These are phyloP conservation scores for Drosophila prostipennis DNA, from an alignment of 2,888 invertebrate genomes.

Conservation along the genomic window DNA sequence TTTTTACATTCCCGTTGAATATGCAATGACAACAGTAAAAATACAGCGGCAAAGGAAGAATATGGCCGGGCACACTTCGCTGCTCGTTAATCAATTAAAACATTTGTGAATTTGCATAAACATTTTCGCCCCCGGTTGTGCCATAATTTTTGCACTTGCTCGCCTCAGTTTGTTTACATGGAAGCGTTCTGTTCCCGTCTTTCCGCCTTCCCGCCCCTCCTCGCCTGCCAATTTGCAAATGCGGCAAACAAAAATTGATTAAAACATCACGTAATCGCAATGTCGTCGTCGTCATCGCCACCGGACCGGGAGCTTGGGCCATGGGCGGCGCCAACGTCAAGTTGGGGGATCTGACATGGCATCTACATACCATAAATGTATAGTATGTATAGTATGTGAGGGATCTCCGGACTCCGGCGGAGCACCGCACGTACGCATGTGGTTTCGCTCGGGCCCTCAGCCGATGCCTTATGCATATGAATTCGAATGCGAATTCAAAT, in stretches of 20 bases:
- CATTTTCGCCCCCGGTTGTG: slow-evolving; percentile 43
- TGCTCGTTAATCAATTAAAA: slow-evolving; percentile 67
- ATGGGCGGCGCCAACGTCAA: slow-evolving; percentile 56
- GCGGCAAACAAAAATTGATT: slow-evolving; percentile 69
- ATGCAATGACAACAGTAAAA: slow-evolving; percentile 17
- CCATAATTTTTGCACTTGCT: slow-evolving; percentile 61
- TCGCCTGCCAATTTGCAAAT: slow-evolving; percentile 47
- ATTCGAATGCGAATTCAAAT: slow-evolving; percentile 62
- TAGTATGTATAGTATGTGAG: background rate
- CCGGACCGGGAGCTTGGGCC: slow-evolving; percentile 26
- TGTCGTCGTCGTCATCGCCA: slow-evolving; percentile 30
- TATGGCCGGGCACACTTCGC: slow-evolving; percentile 53
- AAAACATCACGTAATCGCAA: slow-evolving; percentile 73
- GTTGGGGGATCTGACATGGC: slow-evolving; percentile 22
- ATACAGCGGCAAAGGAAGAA: slow-evolving; percentile 4
- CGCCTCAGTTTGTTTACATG: slow-evolving; percentile 38
- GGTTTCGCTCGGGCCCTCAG: slow-evolving; percentile 22
- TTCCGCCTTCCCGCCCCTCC: background rate
- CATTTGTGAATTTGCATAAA: slow-evolving; percentile 67
- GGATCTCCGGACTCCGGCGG: slow-evolving; percentile 21
- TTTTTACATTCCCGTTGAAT: slow-evolving; percentile 26
- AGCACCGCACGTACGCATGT: slow-evolving; percentile 62
- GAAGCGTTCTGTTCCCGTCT: background rate
- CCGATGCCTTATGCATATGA: slow-evolving; percentile 55
- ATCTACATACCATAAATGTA: slow-evolving; percentile 4